Evolutionary conservation across 2,113 vertebrate species (phyloP).

Genomic region (Archilochus colubris): DNA sequence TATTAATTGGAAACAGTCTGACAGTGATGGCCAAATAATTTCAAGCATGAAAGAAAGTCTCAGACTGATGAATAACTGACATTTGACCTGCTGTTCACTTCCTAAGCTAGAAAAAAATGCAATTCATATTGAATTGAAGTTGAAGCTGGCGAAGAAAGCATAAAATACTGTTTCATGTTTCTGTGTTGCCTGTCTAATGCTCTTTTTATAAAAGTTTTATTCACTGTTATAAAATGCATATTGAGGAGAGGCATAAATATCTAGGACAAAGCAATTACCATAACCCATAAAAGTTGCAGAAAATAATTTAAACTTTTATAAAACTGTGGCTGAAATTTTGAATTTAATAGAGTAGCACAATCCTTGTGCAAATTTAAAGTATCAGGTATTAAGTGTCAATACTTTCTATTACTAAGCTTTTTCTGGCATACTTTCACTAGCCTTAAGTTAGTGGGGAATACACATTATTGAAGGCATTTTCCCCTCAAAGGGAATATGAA

Average conservation of each 20-base stretch:
- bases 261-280: neutral
- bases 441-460: neutral
- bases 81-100: constrained; percentile 54
- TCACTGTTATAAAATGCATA: neutral
- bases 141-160: constrained; percentile 25
- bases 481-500: neutral
- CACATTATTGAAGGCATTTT: neutral
- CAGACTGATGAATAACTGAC: constrained; percentile 47
- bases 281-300: neutral
- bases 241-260: neutral
- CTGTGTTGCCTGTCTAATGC: neutral
- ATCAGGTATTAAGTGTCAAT: neutral
- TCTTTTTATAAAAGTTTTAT: neutral
- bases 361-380: neutral
- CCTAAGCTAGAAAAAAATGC: constrained; percentile 36
- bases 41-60: constrained; percentile 56
- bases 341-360: neutral
- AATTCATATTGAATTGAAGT: neutral
- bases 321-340: neutral
- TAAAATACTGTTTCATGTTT: neutral
- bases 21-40: constrained; percentile 36
- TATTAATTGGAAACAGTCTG: constrained; percentile 33
- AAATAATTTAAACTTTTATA: neutral
- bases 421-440: neutral
- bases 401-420: neutral